Conservation (phyloP, 2,113 vertebrate species). For the Ageneiosus marmoratus region DNA sequence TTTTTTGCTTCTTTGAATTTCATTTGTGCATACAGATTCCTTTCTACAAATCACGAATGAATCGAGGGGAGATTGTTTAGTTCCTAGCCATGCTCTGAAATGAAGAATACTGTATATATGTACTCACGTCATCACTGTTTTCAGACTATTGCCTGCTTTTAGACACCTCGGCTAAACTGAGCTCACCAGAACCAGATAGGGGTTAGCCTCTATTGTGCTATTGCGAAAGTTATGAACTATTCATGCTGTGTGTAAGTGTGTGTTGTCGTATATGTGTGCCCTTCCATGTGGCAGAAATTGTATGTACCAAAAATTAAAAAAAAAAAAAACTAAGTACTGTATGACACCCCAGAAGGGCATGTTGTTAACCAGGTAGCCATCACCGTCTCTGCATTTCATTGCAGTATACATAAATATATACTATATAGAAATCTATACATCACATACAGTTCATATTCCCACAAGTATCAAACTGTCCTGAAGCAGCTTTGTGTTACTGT, state of each 20-base stretch:
- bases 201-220: slow-evolving; percentile 36
- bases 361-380: slow-evolving; percentile 48
- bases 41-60: background rate
- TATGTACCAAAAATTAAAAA: slow-evolving; percentile 51
- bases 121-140: background rate
- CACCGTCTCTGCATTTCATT: slow-evolving; percentile 44
- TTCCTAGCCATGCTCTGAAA: slow-evolving; percentile 17
- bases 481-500: slow-evolving; percentile 59
- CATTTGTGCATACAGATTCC: background rate
- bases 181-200: slow-evolving; percentile 6
- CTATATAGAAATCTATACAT: slow-evolving; percentile 59
- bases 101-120: slow-evolving; percentile 33
- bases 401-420: slow-evolving; percentile 49
- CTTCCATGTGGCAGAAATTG: slow-evolving; percentile 19
- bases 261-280: slow-evolving; percentile 18
- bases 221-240: slow-evolving; percentile 17
- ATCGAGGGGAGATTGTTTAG: background rate
- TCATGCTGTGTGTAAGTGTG: slow-evolving; percentile 33
- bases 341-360: slow-evolving; percentile 43
- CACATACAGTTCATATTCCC: slow-evolving; percentile 52
- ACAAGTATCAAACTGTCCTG: slow-evolving; percentile 52
- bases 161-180: slow-evolving; percentile 9
- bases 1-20: background rate
- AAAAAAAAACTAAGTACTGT: slow-evolving; percentile 17
- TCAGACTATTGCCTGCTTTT: slow-evolving; percentile 25